Base-by-base conservation (phyloP, 2,113 vertebrate genomes). In the Psilopsiagon aurifrons region DNA sequence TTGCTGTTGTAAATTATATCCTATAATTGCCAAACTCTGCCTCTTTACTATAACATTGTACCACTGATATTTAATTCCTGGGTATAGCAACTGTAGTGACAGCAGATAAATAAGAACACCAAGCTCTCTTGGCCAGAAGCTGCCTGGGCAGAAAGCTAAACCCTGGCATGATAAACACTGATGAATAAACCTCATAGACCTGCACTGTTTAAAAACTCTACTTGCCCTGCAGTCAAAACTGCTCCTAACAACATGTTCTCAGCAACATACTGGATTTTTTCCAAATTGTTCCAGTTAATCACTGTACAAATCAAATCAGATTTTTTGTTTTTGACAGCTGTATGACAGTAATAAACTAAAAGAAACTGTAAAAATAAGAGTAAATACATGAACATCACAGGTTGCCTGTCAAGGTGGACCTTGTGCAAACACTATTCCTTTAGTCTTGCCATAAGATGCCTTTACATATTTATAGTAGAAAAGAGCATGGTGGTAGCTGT, bases 111-210 rank as follows among this genome's bases (percentile, higher is more conserved):
- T 14, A 55, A 52, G 10, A 83, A 4, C 44, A 80, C 9, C 25
- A 25, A 52, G 18, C 4, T 25, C 24, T 44, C 33, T 29, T 23
- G 25, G 17, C 8, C 69, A 57, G 54, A 83, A 71, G 49, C 33
- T n/a, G 8, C 27, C 28, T 46, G 17, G 15, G 43, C 31, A 54
- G 64, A 55, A 28, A 20, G 17, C 43, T 46, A 55, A 77, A 59
- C 4, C 10, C 16, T 43, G 17, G 11, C n/a, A 22, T 27, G 1
- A 3, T 70, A 11, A 62, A 46, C 13, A 5, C 15, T 10, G 28
- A 49, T 25, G 39, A 43, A 52, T 13, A 79, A 67, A 47, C 2
- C 6, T 19, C 4, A 33, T 2, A 17, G 0, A 0, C 33, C 35
- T 59, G 18, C 27, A 7, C 16, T 24, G 13, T 15, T 77, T 63